phyloP scores from a whole-genome alignment of 1,140 invertebrate genomes.

The Melitaea cinxia region DNA sequence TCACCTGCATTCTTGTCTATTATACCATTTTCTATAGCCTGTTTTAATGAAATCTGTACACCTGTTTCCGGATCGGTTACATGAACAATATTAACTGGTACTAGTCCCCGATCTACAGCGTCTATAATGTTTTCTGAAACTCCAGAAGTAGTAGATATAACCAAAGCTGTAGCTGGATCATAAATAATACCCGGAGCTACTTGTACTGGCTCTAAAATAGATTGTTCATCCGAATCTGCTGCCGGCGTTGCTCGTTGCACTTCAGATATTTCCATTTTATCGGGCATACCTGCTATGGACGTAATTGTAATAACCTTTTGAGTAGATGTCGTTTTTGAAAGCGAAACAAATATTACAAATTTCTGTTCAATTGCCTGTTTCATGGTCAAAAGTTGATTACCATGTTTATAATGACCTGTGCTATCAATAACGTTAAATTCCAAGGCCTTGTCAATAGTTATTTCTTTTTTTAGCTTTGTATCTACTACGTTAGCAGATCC shows the following conservation, averaged over 20 bases:
- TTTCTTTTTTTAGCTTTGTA: constrained; percentile 85
- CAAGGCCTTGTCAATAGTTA: constrained; percentile 88
- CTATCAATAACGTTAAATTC: constrained; percentile 90
- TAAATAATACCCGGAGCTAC: constrained; percentile 87
- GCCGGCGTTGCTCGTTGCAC: constrained; percentile 56
- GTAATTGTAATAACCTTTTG: constrained; percentile 85
- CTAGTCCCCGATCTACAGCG: constrained; percentile 86
- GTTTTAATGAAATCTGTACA: constrained; percentile 86
- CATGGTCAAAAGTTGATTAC: constrained; percentile 85
- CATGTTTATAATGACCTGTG: constrained; percentile 87
- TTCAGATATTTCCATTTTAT: constrained; percentile 85
- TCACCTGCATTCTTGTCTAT: constrained; percentile 88
- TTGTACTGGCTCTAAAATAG: constrained; percentile 85
- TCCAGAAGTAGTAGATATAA: constrained; percentile 88
- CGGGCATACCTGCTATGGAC: constrained; percentile 84
- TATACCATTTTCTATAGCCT: constrained; percentile 89
- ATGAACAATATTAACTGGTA: constrained; percentile 86
- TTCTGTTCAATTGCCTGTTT: constrained; percentile 89
- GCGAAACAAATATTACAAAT: constrained; percentile 83
- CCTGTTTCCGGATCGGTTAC: constrained; percentile 89
- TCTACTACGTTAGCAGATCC: constrained; percentile 91
- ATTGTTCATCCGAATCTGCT: constrained; percentile 78
- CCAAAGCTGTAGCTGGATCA: constrained; percentile 87
- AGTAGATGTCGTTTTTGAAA: constrained; percentile 60
- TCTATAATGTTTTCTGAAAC: constrained; percentile 86